Evolutionary conservation across 2,888 invertebrate species (phyloP).

Genomic region (Isoperla grammatica): DNA sequence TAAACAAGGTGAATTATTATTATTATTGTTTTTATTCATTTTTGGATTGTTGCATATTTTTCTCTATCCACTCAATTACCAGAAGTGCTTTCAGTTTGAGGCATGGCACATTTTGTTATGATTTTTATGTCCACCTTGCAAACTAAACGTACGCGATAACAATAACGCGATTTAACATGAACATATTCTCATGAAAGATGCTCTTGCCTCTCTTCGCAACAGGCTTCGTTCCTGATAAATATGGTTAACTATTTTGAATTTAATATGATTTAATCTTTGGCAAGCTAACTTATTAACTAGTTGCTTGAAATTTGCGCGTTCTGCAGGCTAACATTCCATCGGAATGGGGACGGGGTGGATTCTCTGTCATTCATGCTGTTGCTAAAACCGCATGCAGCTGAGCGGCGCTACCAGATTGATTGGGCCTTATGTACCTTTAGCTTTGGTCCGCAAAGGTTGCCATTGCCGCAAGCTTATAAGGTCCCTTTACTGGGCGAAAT

Average conservation of each 20-base stretch:
- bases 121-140: too few species aligned
- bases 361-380: conserved; percentile 29
- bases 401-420: conserved; percentile 22
- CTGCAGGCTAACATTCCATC: conserved; percentile 7
- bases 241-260: not conserved
- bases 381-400: conserved; percentile 28
- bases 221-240: not conserved
- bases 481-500: conserved; percentile 29
- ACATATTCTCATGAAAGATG: not conserved
- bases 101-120: too few species aligned
- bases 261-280: not conserved
- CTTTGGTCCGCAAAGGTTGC: not conserved
- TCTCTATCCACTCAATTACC: too few species aligned
- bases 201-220: not conserved
- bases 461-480: conserved; percentile 20
- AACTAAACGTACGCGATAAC: too few species aligned
- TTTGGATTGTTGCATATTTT: too few species aligned
- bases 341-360: not conserved
- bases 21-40: too few species aligned
- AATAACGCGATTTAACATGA: too few species aligned
- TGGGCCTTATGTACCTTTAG: conserved; percentile 23
- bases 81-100: too few species aligned
- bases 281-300: not conserved
- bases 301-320: conserved; percentile 1
- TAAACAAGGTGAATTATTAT: too few species aligned